These are phyloP conservation scores for Cherax destructor DNA, from an alignment of 1,140 invertebrate species.

Conservation along the genomic window DNA sequence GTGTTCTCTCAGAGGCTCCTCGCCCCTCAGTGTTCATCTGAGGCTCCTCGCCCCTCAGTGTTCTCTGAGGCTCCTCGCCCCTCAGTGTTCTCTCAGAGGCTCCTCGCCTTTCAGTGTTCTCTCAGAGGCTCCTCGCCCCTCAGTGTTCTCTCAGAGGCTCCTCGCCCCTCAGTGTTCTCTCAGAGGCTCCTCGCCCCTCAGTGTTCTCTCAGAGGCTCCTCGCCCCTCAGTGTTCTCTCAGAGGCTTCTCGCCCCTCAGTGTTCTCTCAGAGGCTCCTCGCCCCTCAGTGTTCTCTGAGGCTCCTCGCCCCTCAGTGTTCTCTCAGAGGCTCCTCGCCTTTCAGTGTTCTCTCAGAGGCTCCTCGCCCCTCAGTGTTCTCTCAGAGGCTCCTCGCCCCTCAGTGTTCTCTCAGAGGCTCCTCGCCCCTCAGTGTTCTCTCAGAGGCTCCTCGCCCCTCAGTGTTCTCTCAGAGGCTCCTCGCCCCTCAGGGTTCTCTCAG, in stretches of 20 bases:
- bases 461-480: too few relatives aligned
- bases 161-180: neutral
- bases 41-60: neutral
- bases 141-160: neutral
- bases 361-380: neutral
- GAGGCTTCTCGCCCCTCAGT: neutral
- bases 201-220: neutral
- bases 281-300: neutral
- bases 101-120: neutral
- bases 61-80: neutral
- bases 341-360: neutral
- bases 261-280: neutral
- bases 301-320: conserved; percentile 1
- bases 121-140: neutral
- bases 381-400: neutral
- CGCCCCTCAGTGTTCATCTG: neutral
- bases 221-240: neutral
- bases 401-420: too few relatives aligned
- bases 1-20: neutral
- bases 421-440: neutral
- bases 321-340: neutral
- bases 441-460: neutral
- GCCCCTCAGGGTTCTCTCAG: neutral
- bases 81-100: conserved; percentile 6
- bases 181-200: neutral